Base-by-base conservation (phyloP, 2,888 invertebrate genomes). In the Unio pictorum region DNA sequence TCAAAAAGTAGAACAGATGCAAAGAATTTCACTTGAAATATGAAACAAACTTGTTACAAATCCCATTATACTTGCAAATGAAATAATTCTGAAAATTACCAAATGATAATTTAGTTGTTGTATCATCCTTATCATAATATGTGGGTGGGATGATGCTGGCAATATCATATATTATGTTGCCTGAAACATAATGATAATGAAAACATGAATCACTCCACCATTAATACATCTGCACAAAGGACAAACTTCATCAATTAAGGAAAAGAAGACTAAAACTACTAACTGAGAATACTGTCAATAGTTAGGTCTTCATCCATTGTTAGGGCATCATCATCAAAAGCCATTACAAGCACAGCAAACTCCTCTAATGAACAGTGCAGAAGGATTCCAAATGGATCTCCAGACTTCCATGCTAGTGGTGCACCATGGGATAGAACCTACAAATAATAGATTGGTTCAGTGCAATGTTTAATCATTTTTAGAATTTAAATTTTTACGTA, bases 391-490 rank as follows among this genome's bases (percentile, higher is more conserved):
- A 83, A 84, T 15, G 82, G 83, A 26, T 76, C 73, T 17, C 83
- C 82, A 55, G 81, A 68, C 20, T 77, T 76, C 84, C 84, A 85
- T 17, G 84, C 84, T n/a, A 83, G 34, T 5, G 83, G 80, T 28
- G 71, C 75, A 18, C 81, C 83, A 69, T 81, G 79, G 54, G 74
- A 68, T 54, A 84, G 64, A 17, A 81, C 75, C 83, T 85, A 71
- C 11, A 69, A 3, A 45, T 2, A 45, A 45, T 45, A 45, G 28
- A 26, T 5, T 15, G 45, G 45, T 15, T 45, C 45, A 45, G 3
- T 45, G 4, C 45, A 45, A 45, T 45, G 45, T 45, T 65, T 56
- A 3, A 45, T 45, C 15, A 45, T 45, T 45, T 45, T 3, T 45
- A 45, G 15, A 45, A 45, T 45, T 45, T 45, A 3, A 11, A 3